Conservation (phyloP, 2,797 vertebrate genomes). For the Ctenopoma kingsleyae region DNA sequence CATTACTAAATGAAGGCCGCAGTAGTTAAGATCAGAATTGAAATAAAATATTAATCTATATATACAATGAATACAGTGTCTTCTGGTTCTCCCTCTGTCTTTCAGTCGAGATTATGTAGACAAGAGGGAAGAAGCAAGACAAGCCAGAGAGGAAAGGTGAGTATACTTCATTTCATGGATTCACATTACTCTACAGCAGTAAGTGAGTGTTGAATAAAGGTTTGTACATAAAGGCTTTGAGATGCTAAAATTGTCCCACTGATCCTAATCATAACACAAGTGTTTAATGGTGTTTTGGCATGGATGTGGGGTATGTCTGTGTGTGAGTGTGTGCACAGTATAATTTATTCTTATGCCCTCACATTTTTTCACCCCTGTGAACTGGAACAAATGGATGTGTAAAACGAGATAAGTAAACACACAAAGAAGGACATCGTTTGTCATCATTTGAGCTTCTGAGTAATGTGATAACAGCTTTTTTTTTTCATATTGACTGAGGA, state of each 20-base stretch:
- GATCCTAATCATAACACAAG: conserved; percentile 61
- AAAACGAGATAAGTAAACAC: conserved; percentile 16
- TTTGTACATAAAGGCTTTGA: conserved; percentile 38
- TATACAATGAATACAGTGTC: background rate
- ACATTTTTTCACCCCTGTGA: conserved; percentile 11
- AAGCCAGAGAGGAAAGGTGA: conserved; percentile 95
- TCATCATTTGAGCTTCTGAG: conserved; percentile 26
- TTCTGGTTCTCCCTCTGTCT: conserved; percentile 29
- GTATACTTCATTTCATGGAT: conserved; percentile 41
- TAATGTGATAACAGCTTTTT: conserved; percentile 18
- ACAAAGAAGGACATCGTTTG: conserved; percentile 25
- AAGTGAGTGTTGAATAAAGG: conserved; percentile 21
- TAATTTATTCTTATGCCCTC: conserved; percentile 15
- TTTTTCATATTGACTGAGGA: conserved; percentile 26
- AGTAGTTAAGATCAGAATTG: background rate
- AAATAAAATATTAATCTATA: conserved; percentile 3
- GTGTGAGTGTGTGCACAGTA: background rate
- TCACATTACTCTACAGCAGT: background rate
- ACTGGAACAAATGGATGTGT: conserved; percentile 17
- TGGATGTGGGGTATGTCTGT: conserved; percentile 7
- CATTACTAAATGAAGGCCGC: conserved; percentile 19
- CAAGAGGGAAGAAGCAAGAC: conserved; percentile 93
- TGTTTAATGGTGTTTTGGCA: conserved; percentile 70
- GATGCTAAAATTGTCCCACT: conserved; percentile 41
- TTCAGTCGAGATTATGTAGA: conserved; percentile 91